These are phyloP conservation scores for Athene noctua DNA, from an alignment of 2,113 vertebrate genomes.

Conservation along the genomic window DNA sequence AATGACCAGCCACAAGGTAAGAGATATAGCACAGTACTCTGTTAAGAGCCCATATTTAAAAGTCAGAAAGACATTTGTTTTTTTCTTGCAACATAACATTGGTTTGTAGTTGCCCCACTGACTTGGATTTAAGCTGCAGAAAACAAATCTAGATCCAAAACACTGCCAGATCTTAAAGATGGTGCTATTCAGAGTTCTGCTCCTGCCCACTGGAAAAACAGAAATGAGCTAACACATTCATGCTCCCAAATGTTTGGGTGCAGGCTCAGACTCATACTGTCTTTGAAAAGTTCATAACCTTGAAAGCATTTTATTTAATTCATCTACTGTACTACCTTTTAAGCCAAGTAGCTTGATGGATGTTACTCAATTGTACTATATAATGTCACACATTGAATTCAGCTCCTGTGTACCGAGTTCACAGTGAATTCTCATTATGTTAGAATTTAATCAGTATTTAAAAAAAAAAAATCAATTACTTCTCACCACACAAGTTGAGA, in stretches of 20 bases:
- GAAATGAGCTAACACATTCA: neutral
- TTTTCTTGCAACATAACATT: neutral
- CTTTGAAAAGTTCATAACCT: constrained; percentile 2
- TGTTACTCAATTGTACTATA: neutral
- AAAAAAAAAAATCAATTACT: neutral
- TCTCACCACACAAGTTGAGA: neutral
- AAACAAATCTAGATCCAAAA: neutral
- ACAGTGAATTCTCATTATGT: neutral
- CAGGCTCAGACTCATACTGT: neutral
- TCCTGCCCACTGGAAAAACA: neutral
- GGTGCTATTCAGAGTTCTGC: neutral
- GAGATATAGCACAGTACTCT: neutral
- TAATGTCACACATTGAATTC: neutral
- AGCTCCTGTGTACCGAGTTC: neutral
- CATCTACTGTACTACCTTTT: neutral
- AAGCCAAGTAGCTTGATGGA: neutral
- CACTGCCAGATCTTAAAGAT: neutral
- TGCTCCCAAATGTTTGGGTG: neutral
- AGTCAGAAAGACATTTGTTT: neutral
- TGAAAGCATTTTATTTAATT: constrained; percentile 15
- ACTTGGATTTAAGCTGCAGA: neutral
- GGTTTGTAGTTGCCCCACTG: neutral
- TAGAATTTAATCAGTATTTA: neutral
- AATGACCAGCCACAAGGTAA: neutral
- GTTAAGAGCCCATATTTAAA: neutral